Conservation (phyloP, 2,113 vertebrate species). For the Riparia riparia region DNA sequence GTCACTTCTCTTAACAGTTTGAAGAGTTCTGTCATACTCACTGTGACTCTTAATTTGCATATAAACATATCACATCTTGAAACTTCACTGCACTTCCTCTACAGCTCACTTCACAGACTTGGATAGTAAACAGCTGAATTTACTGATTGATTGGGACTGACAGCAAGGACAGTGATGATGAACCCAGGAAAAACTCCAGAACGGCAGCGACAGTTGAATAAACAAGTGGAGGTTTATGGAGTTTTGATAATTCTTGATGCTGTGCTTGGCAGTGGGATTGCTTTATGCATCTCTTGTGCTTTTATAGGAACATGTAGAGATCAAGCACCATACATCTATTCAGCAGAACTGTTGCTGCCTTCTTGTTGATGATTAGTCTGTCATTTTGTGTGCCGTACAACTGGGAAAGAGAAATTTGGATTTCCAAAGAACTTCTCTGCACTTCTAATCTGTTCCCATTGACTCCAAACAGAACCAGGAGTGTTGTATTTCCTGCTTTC, state of each 20-base stretch:
- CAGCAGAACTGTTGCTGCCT: slow-evolving; percentile 81
- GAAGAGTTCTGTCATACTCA: neutral
- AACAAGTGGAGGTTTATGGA: neutral
- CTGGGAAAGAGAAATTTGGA: slow-evolving; percentile 38
- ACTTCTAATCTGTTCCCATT: slow-evolving; percentile 79
- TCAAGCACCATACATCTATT: slow-evolving; percentile 82
- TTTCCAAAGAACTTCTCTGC: slow-evolving; percentile 53
- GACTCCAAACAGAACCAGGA: slow-evolving; percentile 79
- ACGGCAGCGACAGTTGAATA: neutral
- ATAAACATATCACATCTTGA: neutral
- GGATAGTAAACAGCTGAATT: neutral
- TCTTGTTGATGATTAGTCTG: slow-evolving; percentile 81
- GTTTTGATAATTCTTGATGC: neutral
- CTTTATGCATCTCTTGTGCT: slow-evolving; percentile 81
- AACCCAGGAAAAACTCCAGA: neutral
- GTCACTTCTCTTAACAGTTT: neutral
- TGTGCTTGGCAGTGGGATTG: slow-evolving; percentile 74
- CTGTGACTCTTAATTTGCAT: neutral
- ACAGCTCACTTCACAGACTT: neutral
- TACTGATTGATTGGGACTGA: neutral
- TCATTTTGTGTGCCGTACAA: slow-evolving; percentile 77
- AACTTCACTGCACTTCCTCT: neutral
- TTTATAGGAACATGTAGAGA: slow-evolving; percentile 82
- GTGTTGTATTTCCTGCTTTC: slow-evolving; percentile 79
- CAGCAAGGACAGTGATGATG: neutral